Evolutionary conservation across 2,113 vertebrate genomes (phyloP).

Genomic region (Etheostoma spectabile): DNA sequence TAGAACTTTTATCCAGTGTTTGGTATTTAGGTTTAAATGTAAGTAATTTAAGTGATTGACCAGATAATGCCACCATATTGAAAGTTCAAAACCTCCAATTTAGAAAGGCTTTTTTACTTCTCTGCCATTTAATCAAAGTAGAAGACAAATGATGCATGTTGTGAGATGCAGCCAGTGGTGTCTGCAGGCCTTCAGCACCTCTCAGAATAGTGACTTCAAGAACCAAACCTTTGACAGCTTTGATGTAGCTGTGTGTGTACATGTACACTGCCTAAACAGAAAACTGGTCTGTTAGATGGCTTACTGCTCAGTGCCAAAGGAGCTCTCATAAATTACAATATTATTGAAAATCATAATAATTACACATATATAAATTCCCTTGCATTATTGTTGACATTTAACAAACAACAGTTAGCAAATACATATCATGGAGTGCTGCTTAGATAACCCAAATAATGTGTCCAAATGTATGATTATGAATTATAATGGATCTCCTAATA

Average conservation of each 20-base stretch:
- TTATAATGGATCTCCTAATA: not conserved
- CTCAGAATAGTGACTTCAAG: not conserved
- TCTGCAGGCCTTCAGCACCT: not conserved
- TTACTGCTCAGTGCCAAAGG: not conserved
- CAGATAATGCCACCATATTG: not conserved
- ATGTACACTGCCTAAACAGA: not conserved
- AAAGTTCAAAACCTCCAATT: constrained; percentile 41
- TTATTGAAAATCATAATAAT: not conserved
- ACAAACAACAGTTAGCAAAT: not conserved
- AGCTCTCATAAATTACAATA: not conserved
- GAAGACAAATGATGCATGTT: not conserved
- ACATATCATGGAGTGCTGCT: not conserved
- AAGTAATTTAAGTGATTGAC: constrained; percentile 6
- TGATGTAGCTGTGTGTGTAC: not conserved
- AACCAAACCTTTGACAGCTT: not conserved
- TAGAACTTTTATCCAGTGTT: not conserved
- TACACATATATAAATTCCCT: not conserved
- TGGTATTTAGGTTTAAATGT: constrained; percentile 6
- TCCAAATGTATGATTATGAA: not conserved
- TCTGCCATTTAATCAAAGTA: constrained; percentile 9
- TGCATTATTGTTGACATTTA: not conserved
- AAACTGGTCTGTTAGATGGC: not conserved
- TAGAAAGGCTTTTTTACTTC: constrained; percentile 13
- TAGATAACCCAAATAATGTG: not conserved
- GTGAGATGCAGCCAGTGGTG: not conserved